Percentiles rank a stretch among this genome's conserved stretches.
These are phyloP conservation scores for Sebastes paucispinis DNA, from an alignment of 2,797 vertebrate species.

Conservation along the genomic window DNA sequence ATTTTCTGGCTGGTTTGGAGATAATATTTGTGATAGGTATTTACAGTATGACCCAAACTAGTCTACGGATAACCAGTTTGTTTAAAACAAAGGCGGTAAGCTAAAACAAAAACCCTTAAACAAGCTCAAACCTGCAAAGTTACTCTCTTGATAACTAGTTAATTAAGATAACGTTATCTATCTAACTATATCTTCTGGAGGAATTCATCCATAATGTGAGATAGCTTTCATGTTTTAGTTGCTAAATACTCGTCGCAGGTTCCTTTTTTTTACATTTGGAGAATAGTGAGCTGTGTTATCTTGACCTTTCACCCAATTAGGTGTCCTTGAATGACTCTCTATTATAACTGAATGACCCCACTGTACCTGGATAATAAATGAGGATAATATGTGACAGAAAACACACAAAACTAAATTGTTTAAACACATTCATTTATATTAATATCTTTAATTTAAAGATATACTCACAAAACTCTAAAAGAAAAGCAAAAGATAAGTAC, in stretches of 20 bases:
- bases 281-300: neutral
- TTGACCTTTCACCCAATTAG: slow-evolving; percentile 31
- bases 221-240: neutral
- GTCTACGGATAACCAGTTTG: neutral
- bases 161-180: too few relatives aligned
- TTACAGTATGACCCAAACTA: too few relatives aligned
- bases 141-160: neutral
- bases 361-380: too few relatives aligned
- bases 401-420: too few relatives aligned
- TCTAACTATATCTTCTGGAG: neutral
- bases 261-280: neutral
- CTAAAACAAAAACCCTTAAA: neutral
- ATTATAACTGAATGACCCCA: too few relatives aligned
- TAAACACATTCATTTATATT: too few relatives aligned
- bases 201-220: rapidly evolving
- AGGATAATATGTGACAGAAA: too few relatives aligned
- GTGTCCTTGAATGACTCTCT: neutral
- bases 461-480: too few relatives aligned
- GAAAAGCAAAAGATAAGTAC: too few relatives aligned
- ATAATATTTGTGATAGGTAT: neutral
- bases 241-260: rapidly evolving
- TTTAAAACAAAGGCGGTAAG: neutral
- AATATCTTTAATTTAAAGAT: too few relatives aligned
- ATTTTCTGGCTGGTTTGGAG: neutral
- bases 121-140: neutral